Evolutionary conservation across 2,888 invertebrate genomes (phyloP).

Genomic region (Melanostoma scalare): DNA sequence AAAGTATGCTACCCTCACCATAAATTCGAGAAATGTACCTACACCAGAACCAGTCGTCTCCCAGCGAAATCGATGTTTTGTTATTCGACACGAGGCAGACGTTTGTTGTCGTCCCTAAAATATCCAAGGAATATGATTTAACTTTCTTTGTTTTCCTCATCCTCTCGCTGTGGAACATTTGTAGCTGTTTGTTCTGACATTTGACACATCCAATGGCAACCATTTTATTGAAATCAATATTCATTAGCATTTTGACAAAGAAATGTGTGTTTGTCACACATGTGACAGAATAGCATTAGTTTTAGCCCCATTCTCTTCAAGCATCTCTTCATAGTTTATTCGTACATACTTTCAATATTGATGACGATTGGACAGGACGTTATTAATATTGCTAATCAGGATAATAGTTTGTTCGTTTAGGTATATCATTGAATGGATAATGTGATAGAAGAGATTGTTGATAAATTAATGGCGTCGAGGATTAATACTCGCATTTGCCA

Average conservation of each 20-base stretch:
- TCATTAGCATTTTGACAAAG: constrained; percentile 16
- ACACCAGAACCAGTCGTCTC: too few relatives aligned
- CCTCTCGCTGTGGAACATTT: background rate
- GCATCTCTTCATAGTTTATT: background rate
- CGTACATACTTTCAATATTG: constrained; percentile 11
- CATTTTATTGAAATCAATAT: constrained; percentile 31
- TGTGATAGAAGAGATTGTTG: background rate
- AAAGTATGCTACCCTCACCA: too few relatives aligned
- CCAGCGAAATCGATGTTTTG: background rate
- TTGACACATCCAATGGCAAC: background rate
- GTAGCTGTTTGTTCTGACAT: background rate
- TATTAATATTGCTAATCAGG: constrained; percentile 58
- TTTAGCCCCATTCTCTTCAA: background rate
- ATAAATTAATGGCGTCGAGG: constrained; percentile 1
- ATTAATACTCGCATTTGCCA: too few relatives aligned
- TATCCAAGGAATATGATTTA: constrained; percentile 6
- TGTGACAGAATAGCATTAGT: background rate
- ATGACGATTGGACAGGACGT: constrained; percentile 32
- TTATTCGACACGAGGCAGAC: background rate
- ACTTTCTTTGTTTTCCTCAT: constrained; percentile 10
- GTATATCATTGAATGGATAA: background rate
- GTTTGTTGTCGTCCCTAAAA: background rate
- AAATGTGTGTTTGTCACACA: constrained; percentile 21
- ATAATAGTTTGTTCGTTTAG: constrained; percentile 51
- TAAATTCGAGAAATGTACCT: too few relatives aligned